Base-by-base conservation (phyloP, 2,113 vertebrate species). In the Euleptes europaea region DNA sequence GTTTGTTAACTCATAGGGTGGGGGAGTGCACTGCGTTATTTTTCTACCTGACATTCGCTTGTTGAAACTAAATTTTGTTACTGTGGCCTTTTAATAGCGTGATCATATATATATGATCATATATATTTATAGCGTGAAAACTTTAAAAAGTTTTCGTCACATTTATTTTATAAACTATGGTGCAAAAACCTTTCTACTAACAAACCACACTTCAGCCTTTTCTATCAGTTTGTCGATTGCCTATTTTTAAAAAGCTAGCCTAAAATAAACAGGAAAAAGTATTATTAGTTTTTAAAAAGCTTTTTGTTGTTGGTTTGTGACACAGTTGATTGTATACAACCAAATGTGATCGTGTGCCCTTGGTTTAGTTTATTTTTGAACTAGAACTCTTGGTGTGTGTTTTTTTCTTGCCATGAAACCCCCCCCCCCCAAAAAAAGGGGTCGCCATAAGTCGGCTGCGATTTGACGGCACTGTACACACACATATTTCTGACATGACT, bases 121-220 rank as follows among this genome's bases (percentile, higher is more conserved):
- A n/a, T n/a, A n/a, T n/a, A n/a, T n/a, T 81, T 93, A 92, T 88
- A 88, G 83, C 89, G 78, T 84, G 76, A 72, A 89, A 90, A 65
- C 89, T 78, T 79, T 80, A 10, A 88, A 63, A 82, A 92, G 78
- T 78, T 85, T 90, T 94, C 83, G 76, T 84, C 78, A 78, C 83
- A 90, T n/a, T 94, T 91, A 92, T 92, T 89, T 90, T 92, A 92
- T 75, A 84, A 75, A 63, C 89, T 84, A 42, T 88, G 26, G 40
- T 90, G 84, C 77, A 84, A 44, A 82, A 70, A 31, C 3, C 69
- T 89, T 60, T 13, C 14, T 65, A 66, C 83, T 85, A 69, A 12
- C n/a, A 63, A 83, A 87, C 78, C 63, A 75, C 78, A 90, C 79
- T 78, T 40, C 47, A 69, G 14, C 71, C 73, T 5, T 90, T 84